phyloP scores from a whole-genome alignment of 1,140 invertebrate genomes.

The Melipona quadrifasciata region DNA sequence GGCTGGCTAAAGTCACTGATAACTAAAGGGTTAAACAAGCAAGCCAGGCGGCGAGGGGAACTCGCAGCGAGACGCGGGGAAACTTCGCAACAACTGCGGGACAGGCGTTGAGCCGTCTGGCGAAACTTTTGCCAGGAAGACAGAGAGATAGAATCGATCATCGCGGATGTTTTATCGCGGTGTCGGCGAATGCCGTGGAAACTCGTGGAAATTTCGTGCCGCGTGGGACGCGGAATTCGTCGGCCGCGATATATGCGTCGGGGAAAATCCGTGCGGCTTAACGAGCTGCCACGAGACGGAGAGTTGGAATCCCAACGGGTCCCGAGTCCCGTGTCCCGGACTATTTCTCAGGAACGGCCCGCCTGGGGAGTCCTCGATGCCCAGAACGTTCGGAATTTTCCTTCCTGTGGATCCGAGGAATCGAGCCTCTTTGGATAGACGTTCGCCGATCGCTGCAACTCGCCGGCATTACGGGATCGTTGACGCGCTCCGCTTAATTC shows the following conservation, averaged over 20 bases:
- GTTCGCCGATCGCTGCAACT: conserved; percentile 36
- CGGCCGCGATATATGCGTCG: not conserved
- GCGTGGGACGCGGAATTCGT: conserved; percentile 24
- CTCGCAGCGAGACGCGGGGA: not conserved
- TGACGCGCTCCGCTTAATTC: conserved; percentile 25
- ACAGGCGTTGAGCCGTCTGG: not conserved
- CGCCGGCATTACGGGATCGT: conserved; percentile 26
- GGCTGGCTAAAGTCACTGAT: too few species aligned
- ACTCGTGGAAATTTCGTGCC: conserved; percentile 41
- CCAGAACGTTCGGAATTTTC: conserved; percentile 31
- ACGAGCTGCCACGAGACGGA: conserved; percentile 60
- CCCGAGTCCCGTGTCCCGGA: conserved; percentile 30
- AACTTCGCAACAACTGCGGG: not conserved
- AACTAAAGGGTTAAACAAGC: too few species aligned
- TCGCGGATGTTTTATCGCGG: conserved; percentile 43
- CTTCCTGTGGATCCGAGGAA: conserved; percentile 3
- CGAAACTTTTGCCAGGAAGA: not conserved
- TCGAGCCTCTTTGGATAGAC: not conserved
- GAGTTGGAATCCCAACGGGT: conserved; percentile 56
- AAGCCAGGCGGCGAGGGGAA: too few species aligned
- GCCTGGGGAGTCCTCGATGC: conserved; percentile 11
- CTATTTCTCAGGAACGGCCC: conserved; percentile 68
- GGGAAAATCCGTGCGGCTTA: conserved; percentile 59
- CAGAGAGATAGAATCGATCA: conserved; percentile 20
- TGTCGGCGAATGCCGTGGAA: conserved; percentile 29